A percentile compares a stretch with the other conserved stretches of the same genome.
These are phyloP conservation scores for Hippoglossus hippoglossus DNA, from an alignment of 2,797 vertebrate species.

Conservation along the genomic window DNA sequence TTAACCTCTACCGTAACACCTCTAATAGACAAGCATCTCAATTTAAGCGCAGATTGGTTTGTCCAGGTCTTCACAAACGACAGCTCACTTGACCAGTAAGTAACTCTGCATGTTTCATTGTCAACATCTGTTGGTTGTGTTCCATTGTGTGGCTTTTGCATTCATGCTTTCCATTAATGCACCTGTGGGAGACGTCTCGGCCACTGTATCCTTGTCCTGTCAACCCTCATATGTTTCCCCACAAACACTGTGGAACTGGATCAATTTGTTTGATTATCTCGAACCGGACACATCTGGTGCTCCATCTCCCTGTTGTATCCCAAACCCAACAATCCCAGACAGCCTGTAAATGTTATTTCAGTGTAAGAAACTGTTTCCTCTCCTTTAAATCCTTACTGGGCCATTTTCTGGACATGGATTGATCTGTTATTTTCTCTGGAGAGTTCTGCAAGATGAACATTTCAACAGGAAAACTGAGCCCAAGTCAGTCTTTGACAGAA, in stretches of 20 bases:
- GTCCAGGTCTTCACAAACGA: too few relatives aligned
- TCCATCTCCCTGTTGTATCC: conserved; percentile 22
- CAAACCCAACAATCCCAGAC: conserved; percentile 30
- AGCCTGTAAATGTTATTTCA: conserved; percentile 44
- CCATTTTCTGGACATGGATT: conserved; percentile 58
- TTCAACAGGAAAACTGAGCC: conserved; percentile 7
- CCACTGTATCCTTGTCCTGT: conserved; percentile 36
- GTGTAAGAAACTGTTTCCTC: conserved; percentile 24
- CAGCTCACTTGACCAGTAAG: too few relatives aligned
- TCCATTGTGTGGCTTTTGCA: too few relatives aligned
- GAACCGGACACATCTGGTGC: conserved; percentile 40
- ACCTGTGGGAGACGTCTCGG: too few relatives aligned
- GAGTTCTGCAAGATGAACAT: conserved; percentile 25
- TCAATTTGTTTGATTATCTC: conserved; percentile 37
- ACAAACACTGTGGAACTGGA: conserved; percentile 28
- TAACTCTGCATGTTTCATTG: too few relatives aligned
- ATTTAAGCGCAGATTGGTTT: too few relatives aligned
- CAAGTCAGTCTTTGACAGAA: conserved; percentile 49
- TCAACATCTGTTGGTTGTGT: too few relatives aligned
- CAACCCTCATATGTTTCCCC: conserved; percentile 43
- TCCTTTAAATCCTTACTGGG: conserved; percentile 34
- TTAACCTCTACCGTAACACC: too few relatives aligned
- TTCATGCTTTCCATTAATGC: too few relatives aligned
- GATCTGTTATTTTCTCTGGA: conserved; percentile 34
- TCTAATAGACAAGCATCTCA: too few relatives aligned